Percentiles rank a stretch among this genome's conserved stretches.
phyloP scores from a whole-genome alignment of 2,113 vertebrate species.

The Microcebus tavaratra region DNA sequence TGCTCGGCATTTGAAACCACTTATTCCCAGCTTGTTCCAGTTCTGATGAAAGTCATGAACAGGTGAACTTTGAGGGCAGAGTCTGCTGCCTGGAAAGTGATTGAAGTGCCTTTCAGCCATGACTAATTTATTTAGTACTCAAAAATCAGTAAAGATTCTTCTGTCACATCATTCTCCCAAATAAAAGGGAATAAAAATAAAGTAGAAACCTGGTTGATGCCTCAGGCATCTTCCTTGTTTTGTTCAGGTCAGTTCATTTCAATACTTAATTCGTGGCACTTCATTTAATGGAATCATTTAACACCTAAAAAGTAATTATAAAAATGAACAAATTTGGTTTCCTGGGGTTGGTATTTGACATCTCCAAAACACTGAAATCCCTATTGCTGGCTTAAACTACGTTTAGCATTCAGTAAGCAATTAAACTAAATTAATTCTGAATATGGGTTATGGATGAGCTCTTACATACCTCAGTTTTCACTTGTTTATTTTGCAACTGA shows the following conservation, averaged over 20 bases:
- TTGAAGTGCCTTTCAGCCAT: slow-evolving; percentile 80
- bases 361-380: slow-evolving; percentile 70
- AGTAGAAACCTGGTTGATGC: slow-evolving; percentile 82
- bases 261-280: slow-evolving; percentile 80
- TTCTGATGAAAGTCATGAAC: slow-evolving; percentile 43
- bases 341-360: slow-evolving; percentile 75
- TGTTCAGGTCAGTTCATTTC: slow-evolving; percentile 87
- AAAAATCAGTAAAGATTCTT: slow-evolving; percentile 82
- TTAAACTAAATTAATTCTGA: slow-evolving; percentile 63
- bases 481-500: slow-evolving; percentile 33
- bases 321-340: slow-evolving; percentile 76
- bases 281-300: slow-evolving; percentile 84
- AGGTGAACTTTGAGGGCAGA: slow-evolving; percentile 71
- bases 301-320: slow-evolving; percentile 82
- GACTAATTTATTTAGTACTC: slow-evolving; percentile 86
- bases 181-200: slow-evolving; percentile 83
- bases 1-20: not conserved
- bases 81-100: slow-evolving; percentile 72
- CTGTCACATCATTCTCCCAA: slow-evolving; percentile 80
- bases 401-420: slow-evolving; percentile 46
- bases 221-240: slow-evolving; percentile 81
- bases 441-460: slow-evolving; percentile 17
- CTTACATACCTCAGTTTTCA: not conserved
- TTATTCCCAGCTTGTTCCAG: not conserved
- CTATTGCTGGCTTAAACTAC: slow-evolving; percentile 44